These are phyloP conservation scores for Neopipo cinnamomea DNA, from an alignment of 2,113 vertebrate genomes.

Conservation along the genomic window DNA sequence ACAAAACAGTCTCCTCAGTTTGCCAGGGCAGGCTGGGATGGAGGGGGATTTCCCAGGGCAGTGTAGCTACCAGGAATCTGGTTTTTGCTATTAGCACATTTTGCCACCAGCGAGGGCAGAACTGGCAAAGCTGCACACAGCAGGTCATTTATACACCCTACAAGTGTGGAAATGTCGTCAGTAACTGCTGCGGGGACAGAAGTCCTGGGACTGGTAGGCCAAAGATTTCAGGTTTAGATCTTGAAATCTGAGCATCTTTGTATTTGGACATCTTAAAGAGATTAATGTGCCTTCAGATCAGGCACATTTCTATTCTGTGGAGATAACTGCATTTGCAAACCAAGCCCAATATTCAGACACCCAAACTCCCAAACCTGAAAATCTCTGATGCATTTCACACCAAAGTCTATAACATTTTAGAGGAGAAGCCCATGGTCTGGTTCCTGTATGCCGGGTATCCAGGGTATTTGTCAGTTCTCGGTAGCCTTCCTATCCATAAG, in stretches of 20 bases:
- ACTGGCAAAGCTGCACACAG: not conserved
- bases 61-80: accelerated
- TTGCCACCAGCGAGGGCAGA: not conserved
- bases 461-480: not conserved
- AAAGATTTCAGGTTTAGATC: not conserved
- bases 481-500: not conserved
- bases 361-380: not conserved
- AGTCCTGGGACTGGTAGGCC: not conserved
- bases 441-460: accelerated
- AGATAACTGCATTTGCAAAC: not conserved
- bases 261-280: not conserved
- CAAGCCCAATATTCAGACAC: not conserved
- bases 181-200: not conserved
- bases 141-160: not conserved
- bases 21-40: not conserved
- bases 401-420: not conserved
- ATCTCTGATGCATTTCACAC: not conserved
- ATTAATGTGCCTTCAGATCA: not conserved
- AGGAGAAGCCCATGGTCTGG: not conserved
- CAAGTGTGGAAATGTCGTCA: not conserved
- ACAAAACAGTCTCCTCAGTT: not conserved
- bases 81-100: not conserved
- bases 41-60: too few species aligned
- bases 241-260: not conserved
- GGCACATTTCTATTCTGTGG: not conserved